phyloP scores from a whole-genome alignment of 92 coral and sea anemone genomes.

The Isaurus tuberculatus region DNA sequence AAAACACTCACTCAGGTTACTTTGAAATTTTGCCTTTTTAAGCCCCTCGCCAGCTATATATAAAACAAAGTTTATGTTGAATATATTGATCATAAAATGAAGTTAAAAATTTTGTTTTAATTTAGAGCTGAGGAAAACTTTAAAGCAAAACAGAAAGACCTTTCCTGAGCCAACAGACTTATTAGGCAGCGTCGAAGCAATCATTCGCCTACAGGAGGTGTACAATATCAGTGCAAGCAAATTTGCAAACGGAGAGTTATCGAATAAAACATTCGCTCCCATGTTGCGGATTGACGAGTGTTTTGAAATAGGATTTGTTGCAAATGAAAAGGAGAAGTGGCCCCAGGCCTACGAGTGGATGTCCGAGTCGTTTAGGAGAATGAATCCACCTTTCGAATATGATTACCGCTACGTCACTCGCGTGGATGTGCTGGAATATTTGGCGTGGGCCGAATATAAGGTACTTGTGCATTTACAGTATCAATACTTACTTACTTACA shows the following conservation, averaged over 20 bases:
- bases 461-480: slow-evolving; percentile 39
- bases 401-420: slow-evolving; percentile 65
- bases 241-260: slow-evolving; percentile 79
- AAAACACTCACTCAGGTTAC: too few relatives aligned
- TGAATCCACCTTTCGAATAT: slow-evolving; percentile 73
- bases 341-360: slow-evolving; percentile 80
- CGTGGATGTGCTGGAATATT: slow-evolving; percentile 69
- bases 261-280: slow-evolving; percentile 67
- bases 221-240: slow-evolving; percentile 76
- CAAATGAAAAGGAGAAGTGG: slow-evolving; percentile 64
- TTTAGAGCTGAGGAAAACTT: slow-evolving; percentile 68
- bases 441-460: slow-evolving; percentile 99
- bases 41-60: too few relatives aligned
- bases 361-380: slow-evolving; percentile 69
- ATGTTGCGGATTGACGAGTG: slow-evolving; percentile 81
- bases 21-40: too few relatives aligned
- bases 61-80: too few relatives aligned
- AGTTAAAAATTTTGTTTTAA: neutral
- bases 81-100: neutral
- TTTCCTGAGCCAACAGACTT: slow-evolving; percentile 78
- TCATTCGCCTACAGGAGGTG: slow-evolving; percentile 89
- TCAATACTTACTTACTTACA: too few relatives aligned
- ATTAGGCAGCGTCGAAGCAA: slow-evolving; percentile 80
- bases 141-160: slow-evolving; percentile 60
- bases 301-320: slow-evolving; percentile 84